Base-by-base conservation (phyloP, 2,888 invertebrate species). In the Philonicus albiceps region DNA sequence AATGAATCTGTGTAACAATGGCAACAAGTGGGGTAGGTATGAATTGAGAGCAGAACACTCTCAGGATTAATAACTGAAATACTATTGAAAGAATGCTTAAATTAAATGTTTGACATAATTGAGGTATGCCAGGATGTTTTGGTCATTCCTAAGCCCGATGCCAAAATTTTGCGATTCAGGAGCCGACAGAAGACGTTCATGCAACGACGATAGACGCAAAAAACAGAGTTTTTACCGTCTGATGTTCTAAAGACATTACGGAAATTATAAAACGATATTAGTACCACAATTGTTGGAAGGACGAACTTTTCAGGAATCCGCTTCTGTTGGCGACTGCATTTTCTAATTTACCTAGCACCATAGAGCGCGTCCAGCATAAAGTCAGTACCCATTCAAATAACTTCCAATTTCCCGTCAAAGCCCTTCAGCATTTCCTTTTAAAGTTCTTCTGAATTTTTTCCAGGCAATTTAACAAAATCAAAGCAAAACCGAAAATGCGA, bases 401-500 rank as follows among this genome's bases (percentile, higher is more conserved):
- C 53, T 22, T 8, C n/a, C 49, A 16, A 53, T 53, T 37, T 72
- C 5, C 64, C 19, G 37, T 37, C 72, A 83, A 7, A 83, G 72
- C 83, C 72, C 49, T 81, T 40, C 64, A 72, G 31, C 27, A 64
- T 27, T 19, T 72, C 19, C 31, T 34, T 27, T 81, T 83, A 83
- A 83, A 83, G 64, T 49, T 34, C 11, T 40, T 72, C 31, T 72
- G 40, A 40, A 40, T 27, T 72, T 83, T 83, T 73, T 84, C 73
- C 84, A 40, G 73, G 16, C 84, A 84, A 72, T 84, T 84, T 84
- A 72, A 84, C 73, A 73, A 84, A 84, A 84, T 84, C 84, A 84
- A 73, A 72, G 84, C 30, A 27, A 73, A 73, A 72, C 27, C 31
- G 43, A 84, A 73, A 43, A 43, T 73, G 27, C 16, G 31, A 73